These are phyloP conservation scores for Clangula hyemalis DNA, from an alignment of 2,797 vertebrate genomes.

Conservation along the genomic window DNA sequence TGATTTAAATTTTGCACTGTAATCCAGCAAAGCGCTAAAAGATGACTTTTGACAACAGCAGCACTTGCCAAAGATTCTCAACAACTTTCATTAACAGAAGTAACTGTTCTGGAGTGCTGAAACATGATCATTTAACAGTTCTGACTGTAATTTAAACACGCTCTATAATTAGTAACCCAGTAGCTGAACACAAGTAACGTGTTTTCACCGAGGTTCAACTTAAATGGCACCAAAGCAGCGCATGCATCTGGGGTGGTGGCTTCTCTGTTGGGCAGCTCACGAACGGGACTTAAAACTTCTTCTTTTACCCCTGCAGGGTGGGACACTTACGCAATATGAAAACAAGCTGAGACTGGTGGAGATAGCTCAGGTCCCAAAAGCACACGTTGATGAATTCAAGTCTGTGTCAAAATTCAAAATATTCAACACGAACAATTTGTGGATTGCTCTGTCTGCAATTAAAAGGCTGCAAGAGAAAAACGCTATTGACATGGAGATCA, in stretches of 20 bases:
- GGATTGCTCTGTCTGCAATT: slow-evolving; percentile 93
- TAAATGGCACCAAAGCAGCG: not conserved
- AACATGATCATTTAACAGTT: not conserved
- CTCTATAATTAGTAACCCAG: slow-evolving; percentile 38
- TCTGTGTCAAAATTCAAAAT: slow-evolving; percentile 99
- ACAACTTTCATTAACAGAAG: not conserved
- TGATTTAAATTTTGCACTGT: not conserved
- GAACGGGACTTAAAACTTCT: not conserved
- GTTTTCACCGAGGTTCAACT: not conserved
- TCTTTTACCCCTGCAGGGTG: slow-evolving; percentile 82
- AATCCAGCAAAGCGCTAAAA: not conserved
- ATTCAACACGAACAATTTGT: slow-evolving; percentile 98
- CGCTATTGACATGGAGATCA: slow-evolving; percentile 95
- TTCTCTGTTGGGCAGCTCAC: not conserved
- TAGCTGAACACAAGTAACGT: not conserved
- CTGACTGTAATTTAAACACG: not conserved
- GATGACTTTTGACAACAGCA: not conserved
- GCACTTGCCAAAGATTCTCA: not conserved
- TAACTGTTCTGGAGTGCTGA: not conserved
- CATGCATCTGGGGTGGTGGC: not conserved
- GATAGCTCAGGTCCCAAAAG: slow-evolving; percentile 96
- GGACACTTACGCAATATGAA: slow-evolving; percentile 94
- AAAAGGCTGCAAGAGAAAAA: slow-evolving; percentile 91
- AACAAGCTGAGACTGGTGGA: slow-evolving; percentile 94
- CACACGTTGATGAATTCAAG: slow-evolving; percentile 97